phyloP scores from a whole-genome alignment of 2,888 invertebrate species.

The Mesochorus sp. region DNA sequence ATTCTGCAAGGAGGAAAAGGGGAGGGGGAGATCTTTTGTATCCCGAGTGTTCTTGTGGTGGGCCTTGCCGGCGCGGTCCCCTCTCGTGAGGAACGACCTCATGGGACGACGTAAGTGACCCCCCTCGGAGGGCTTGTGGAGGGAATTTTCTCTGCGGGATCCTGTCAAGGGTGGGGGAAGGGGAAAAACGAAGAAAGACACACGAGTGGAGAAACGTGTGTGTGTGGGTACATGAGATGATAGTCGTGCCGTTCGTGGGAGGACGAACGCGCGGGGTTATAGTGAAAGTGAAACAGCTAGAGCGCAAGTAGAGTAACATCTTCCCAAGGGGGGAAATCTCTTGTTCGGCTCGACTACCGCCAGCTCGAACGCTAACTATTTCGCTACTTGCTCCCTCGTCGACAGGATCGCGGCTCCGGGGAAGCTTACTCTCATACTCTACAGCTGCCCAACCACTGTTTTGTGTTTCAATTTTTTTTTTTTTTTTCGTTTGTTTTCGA shows the following conservation, averaged over 20 bases:
- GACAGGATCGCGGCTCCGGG: slow-evolving; percentile 48
- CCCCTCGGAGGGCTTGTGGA: slow-evolving; percentile 62
- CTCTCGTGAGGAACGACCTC: slow-evolving; percentile 72
- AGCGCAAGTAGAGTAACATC: slow-evolving; percentile 79
- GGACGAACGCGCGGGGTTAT: slow-evolving; percentile 69
- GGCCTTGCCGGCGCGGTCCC: slow-evolving; percentile 45
- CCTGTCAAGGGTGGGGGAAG: slow-evolving; percentile 33
- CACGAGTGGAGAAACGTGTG: slow-evolving; percentile 23
- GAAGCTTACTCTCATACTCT: not conserved
- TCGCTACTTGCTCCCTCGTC: slow-evolving; percentile 54
- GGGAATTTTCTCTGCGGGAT: slow-evolving; percentile 43
- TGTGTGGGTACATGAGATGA: not conserved
- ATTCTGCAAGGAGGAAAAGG: slow-evolving; percentile 1
- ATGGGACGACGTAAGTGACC: slow-evolving; percentile 75
- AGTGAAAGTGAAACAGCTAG: slow-evolving; percentile 78
- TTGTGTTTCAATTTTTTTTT: not conserved
- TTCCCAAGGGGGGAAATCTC: slow-evolving; percentile 54
- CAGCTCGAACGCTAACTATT: slow-evolving; percentile 30
- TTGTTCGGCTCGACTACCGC: slow-evolving; percentile 8
- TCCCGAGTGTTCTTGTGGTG: slow-evolving; percentile 25
- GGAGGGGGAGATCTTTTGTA: slow-evolving; percentile 55
- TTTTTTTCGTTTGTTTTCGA: not conserved
- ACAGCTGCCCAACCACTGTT: not conserved
- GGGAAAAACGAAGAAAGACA: slow-evolving; percentile 33
- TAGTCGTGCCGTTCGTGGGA: slow-evolving; percentile 71